These are phyloP conservation scores for Haemorhous mexicanus DNA, from an alignment of 2,113 vertebrate species.

Conservation along the genomic window DNA sequence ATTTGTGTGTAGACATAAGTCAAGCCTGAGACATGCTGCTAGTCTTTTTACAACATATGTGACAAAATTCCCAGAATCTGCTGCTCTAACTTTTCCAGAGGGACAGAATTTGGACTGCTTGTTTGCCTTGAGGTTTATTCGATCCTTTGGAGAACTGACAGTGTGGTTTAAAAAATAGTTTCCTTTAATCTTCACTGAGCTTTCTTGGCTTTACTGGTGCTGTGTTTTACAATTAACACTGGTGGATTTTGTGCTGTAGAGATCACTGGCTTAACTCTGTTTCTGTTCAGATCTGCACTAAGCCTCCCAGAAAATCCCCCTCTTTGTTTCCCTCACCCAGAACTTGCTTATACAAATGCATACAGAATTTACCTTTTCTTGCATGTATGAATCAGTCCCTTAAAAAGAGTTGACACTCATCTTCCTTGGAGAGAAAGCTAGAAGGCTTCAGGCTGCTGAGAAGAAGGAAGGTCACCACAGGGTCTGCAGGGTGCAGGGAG, in stretches of 20 bases:
- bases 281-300: conserved; percentile 4
- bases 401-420: background rate
- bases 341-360: background rate
- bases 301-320: background rate
- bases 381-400: background rate
- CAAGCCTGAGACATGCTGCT: background rate
- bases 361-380: background rate
- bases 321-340: background rate
- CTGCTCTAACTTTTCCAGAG: background rate
- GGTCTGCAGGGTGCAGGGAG: background rate
- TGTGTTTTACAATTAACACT: background rate
- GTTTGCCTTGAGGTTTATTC: background rate
- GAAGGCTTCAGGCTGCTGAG: background rate
- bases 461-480: background rate
- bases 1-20: background rate
- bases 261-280: background rate
- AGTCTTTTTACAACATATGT: background rate
- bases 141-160: background rate
- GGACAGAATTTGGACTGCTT: background rate
- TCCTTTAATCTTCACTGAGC: background rate
- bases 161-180: background rate
- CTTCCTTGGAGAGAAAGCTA: background rate
- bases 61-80: background rate
- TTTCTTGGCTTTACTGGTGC: background rate
- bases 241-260: background rate